A percentile compares a stretch with the other conserved stretches of the same genome.
Evolutionary conservation across 1,140 invertebrate species (phyloP).

Genomic region (Drosophila nannoptera): DNA sequence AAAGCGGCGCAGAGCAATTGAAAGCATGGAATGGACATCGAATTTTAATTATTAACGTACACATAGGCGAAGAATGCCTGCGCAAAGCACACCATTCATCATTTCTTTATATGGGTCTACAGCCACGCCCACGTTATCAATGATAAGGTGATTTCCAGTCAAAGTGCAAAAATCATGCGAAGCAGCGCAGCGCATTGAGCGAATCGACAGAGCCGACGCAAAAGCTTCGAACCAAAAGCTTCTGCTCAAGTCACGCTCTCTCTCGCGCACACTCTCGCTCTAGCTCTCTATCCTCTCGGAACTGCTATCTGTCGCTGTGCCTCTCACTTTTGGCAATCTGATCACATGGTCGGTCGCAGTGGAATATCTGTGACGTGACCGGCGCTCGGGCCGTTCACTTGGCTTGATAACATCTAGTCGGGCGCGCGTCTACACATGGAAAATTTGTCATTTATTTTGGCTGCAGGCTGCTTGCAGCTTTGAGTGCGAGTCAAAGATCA

Average conservation of each 20-base stretch:
- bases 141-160: neutral
- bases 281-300: neutral
- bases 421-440: slow-evolving; percentile 17
- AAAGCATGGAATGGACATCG: slow-evolving; percentile 21
- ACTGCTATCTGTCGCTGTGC: neutral
- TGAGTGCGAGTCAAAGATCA: slow-evolving; percentile 13
- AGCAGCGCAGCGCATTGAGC: slow-evolving; percentile 13
- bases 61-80: neutral
- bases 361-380: slow-evolving; percentile 47
- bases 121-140: slow-evolving; percentile 14
- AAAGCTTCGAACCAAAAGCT: slow-evolving; percentile 43
- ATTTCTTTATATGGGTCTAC: neutral
- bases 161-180: slow-evolving; percentile 11
- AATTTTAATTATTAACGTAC: slow-evolving; percentile 51
- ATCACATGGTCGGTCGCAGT: slow-evolving; percentile 59
- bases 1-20: slow-evolving; percentile 30
- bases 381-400: slow-evolving; percentile 24
- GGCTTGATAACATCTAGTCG: slow-evolving; percentile 23
- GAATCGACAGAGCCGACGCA: slow-evolving; percentile 1
- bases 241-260: slow-evolving; percentile 17
- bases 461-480: slow-evolving; percentile 22
- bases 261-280: slow-evolving; percentile 2
- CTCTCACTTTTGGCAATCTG: slow-evolving; percentile 34
- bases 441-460: slow-evolving; percentile 28
- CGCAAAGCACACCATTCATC: slow-evolving; percentile 27